Percentiles rank a stretch among this genome's conserved stretches.
Conservation (phyloP, 2,888 invertebrate species). For the Drosophila picticornis region DNA sequence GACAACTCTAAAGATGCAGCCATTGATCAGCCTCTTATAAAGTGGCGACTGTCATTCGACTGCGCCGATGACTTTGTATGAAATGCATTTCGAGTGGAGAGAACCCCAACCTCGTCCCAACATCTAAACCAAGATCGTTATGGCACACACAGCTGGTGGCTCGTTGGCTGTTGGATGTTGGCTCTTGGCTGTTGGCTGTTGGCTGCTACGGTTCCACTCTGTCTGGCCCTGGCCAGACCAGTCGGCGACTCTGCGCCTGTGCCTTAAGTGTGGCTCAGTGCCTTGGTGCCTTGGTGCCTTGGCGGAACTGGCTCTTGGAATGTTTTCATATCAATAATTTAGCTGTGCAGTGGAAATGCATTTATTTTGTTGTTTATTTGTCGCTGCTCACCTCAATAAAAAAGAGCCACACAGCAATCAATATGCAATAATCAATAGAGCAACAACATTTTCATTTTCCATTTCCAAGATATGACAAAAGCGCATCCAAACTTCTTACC, state of each 20-base stretch:
- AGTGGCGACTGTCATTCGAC: constrained; percentile 79
- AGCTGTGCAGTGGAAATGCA: constrained; percentile 52
- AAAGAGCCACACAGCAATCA: constrained; percentile 75
- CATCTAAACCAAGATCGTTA: constrained; percentile 33
- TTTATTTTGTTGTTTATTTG: constrained; percentile 64
- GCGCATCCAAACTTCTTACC: constrained; percentile 79
- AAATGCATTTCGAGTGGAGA: constrained; percentile 70
- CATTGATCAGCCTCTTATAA: constrained; percentile 80
- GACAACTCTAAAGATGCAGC: constrained; percentile 62
- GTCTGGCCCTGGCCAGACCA: constrained; percentile 79
- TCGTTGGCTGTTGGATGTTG: background rate
- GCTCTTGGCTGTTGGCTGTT: constrained; percentile 48
- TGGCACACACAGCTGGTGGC: constrained; percentile 70
- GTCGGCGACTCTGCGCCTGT: constrained; percentile 64
- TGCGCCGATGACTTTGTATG: constrained; percentile 77
- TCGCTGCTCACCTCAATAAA: constrained; percentile 74
- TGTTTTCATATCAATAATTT: constrained; percentile 65
- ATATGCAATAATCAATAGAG: constrained; percentile 81
- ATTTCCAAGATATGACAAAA: constrained; percentile 70
- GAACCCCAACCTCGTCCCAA: constrained; percentile 38
- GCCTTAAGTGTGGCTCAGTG: constrained; percentile 26
- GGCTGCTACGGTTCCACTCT: constrained; percentile 71
- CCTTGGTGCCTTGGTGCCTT: background rate
- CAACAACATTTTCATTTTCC: constrained; percentile 77
- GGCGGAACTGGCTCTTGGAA: constrained; percentile 53